Base-by-base conservation (phyloP, 1,140 invertebrate genomes). In the Frieseomelitta varia region DNA sequence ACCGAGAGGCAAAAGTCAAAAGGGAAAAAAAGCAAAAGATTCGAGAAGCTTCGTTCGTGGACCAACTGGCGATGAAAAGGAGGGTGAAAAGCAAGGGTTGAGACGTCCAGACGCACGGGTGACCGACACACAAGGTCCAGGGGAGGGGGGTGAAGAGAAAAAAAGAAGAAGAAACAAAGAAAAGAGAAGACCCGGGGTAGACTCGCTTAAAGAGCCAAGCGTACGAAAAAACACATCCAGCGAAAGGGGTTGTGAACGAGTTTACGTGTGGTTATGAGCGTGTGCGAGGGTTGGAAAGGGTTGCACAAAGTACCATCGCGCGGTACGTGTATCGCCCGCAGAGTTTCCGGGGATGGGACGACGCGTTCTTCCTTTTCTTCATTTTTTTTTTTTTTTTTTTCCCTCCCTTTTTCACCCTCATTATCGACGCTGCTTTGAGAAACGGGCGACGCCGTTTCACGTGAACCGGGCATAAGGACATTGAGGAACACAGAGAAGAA, bases 391-490 rank as follows among this genome's bases (percentile, higher is more conserved):
- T 84, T 47, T 82, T 61, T n/a, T 61, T 24, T 85, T 58, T 75
- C 51, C 39, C 55, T 84, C 30, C 30, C 30, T 30, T 30, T 30
- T 30, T 69, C 39, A 73, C 34, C 78, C 69, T 89, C 87, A 86
- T 89, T 89, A 89, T 84, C 78, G 87, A 53, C 68, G 58, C 34
- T 78, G 75, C 85, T 85, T 88, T 86, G 87, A 89, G 77, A 56
- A 81, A 58, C 71, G 21, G 21, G 73, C 84, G 73, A 69, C 84
- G 71, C 65, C 61, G 80, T 88, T 85, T 88, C 67, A 75, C 61
- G 75, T 84, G 84, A 86, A 86, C 76, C 51, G 79, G 34, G 83
- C 68, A 72, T 68, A 83, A 83, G 69, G 81, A 76, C 77, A 78
- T 63, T 68, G 73, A 51, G 81, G 75, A 85, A 83, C 58, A 83